Percentiles rank a stretch among this genome's conserved stretches.
Evolutionary conservation across 2,888 invertebrate species (phyloP).

Genomic region (Chrysodeixis includens): DNA sequence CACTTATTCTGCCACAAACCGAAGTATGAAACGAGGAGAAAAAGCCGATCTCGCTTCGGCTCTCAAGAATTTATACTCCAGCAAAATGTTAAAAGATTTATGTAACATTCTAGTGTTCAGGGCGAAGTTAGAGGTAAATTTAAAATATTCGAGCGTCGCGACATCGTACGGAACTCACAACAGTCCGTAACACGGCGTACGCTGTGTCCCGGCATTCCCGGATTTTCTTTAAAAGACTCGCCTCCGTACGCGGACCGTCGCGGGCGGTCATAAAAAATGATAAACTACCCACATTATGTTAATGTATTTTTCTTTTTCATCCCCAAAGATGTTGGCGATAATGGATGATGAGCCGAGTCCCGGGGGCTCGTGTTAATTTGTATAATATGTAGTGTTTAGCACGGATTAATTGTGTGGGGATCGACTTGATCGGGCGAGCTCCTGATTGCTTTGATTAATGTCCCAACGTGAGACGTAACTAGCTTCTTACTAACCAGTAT

Average conservation of each 20-base stretch:
- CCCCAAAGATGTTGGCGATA: constrained; percentile 45
- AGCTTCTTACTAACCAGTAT: background rate
- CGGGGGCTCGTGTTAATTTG: constrained; percentile 32
- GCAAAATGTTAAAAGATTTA: constrained; percentile 22
- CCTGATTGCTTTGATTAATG: constrained; percentile 46
- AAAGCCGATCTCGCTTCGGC: constrained; percentile 1
- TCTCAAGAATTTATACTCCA: constrained; percentile 14
- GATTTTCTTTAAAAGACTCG: constrained; percentile 37
- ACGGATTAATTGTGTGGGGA: constrained; percentile 46
- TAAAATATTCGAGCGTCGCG: constrained; percentile 20
- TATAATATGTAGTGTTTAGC: constrained; percentile 45
- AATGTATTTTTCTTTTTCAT: constrained; percentile 55
- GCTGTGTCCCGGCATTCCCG: constrained; percentile 9
- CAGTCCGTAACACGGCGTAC: constrained; percentile 7
- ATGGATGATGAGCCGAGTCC: constrained; percentile 22
- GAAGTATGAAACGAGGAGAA: constrained; percentile 23
- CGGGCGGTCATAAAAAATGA: constrained; percentile 54
- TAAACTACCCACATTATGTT: constrained; percentile 54
- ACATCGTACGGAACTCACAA: constrained; percentile 20
- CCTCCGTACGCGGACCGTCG: constrained; percentile 34
- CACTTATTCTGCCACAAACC: constrained; percentile 37
- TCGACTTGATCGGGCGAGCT: constrained; percentile 25
- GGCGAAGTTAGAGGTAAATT: constrained; percentile 22
- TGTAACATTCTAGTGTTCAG: constrained; percentile 23
- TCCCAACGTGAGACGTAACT: constrained; percentile 16